A percentile compares a stretch with the other conserved stretches of the same genome.
phyloP scores from a whole-genome alignment of 2,113 vertebrate genomes.

The Tinamus guttatus region DNA sequence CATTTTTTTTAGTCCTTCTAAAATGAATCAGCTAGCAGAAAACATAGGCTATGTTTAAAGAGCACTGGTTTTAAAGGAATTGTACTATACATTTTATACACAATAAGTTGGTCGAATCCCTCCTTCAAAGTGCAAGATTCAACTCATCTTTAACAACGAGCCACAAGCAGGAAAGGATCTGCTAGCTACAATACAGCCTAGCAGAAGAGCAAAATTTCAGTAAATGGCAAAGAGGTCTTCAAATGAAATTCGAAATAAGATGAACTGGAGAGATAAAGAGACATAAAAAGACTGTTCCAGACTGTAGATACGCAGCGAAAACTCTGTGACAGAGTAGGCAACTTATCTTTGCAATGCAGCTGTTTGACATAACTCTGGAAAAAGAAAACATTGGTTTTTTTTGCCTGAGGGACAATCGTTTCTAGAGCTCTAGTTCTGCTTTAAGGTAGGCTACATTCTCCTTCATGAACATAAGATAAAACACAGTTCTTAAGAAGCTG shows the following conservation, averaged over 20 bases:
- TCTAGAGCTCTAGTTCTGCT: not conserved
- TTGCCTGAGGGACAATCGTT: not conserved
- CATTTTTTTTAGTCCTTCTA: not conserved
- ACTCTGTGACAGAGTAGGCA: not conserved
- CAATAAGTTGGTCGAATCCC: not conserved
- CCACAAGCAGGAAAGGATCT: not conserved
- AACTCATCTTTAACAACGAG: not conserved
- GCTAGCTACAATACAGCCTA: not conserved
- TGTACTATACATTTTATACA: not conserved
- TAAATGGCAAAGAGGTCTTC: slow-evolving; percentile 25
- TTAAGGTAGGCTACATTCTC: not conserved
- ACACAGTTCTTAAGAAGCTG: not conserved
- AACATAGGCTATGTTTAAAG: not conserved
- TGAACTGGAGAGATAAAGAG: not conserved
- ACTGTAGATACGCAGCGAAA: slow-evolving; percentile 16
- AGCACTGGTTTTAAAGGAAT: not conserved
- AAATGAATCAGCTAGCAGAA: not conserved
- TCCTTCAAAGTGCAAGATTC: not conserved
- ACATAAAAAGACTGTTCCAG: not conserved
- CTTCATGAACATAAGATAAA: slow-evolving; percentile 9
- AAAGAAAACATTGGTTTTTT: not conserved
- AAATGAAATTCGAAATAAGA: slow-evolving; percentile 29
- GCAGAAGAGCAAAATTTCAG: not conserved
- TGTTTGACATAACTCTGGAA: slow-evolving; percentile 33
- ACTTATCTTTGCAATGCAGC: slow-evolving; percentile 35